Evolutionary conservation across 2,888 invertebrate genomes (phyloP).

Genomic region (Habroteleia sp.): DNA sequence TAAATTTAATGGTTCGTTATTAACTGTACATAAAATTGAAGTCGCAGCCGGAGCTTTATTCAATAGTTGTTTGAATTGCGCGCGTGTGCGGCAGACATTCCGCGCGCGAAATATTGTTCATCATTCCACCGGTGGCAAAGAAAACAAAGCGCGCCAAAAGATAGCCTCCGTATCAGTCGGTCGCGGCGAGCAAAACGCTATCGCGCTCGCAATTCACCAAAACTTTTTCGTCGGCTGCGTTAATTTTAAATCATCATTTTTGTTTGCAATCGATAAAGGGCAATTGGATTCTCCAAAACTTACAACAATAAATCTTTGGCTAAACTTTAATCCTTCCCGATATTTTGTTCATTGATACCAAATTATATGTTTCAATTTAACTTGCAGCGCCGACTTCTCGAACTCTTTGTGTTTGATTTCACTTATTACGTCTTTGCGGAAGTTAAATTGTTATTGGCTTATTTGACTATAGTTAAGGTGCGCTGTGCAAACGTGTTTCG

Average conservation of each 20-base stretch:
- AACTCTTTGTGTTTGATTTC: slow-evolving; percentile 52
- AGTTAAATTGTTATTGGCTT: slow-evolving; percentile 59
- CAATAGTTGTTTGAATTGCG: too few species aligned
- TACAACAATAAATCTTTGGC: slow-evolving; percentile 30
- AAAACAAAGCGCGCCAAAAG: too few species aligned
- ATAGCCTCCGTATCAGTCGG: too few species aligned
- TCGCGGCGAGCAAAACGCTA: too few species aligned
- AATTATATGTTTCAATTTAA: slow-evolving; percentile 47
- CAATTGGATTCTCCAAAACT: slow-evolving; percentile 4
- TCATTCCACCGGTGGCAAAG: too few species aligned
- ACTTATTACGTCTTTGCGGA: slow-evolving; percentile 53
- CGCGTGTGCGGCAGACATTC: too few species aligned
- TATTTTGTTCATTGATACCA: slow-evolving; percentile 33
- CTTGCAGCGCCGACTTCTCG: slow-evolving; percentile 12
- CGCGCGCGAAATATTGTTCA: too few species aligned
- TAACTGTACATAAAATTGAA: slow-evolving; percentile 12
- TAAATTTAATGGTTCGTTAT: slow-evolving; percentile 31
- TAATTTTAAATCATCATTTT: slow-evolving; percentile 23
- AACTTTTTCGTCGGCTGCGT: slow-evolving; percentile 16
- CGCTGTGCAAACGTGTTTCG: slow-evolving; percentile 51
- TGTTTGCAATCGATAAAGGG: slow-evolving; percentile 41
- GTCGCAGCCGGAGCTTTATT: too few species aligned
- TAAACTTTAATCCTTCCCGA: slow-evolving; percentile 31
- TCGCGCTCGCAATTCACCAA: too few species aligned
- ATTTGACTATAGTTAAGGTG: slow-evolving; percentile 59